Evolutionary conservation across 2,113 vertebrate genomes (phyloP).

Genomic region (Lagopus leucura): DNA sequence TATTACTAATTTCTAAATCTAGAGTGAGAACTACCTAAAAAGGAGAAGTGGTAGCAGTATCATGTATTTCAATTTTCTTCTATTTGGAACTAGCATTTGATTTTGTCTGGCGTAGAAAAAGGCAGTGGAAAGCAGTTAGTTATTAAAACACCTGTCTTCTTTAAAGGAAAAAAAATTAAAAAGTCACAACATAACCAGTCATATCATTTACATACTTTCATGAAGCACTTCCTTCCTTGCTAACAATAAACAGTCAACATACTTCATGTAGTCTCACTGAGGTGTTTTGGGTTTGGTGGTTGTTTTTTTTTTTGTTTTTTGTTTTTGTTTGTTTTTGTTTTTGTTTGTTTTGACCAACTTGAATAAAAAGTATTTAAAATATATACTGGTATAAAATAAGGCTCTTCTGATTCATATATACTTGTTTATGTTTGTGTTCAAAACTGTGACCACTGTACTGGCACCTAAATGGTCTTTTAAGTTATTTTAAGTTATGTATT

Average conservation of each 20-base stretch:
- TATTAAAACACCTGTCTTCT: neutral
- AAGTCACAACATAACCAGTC: neutral
- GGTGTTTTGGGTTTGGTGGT: no score
- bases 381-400: neutral
- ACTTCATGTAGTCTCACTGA: neutral
- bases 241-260: neutral
- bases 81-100: neutral
- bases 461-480: neutral
- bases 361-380: neutral
- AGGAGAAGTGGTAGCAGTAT: neutral
- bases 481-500: neutral
- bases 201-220: neutral
- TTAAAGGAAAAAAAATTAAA: neutral
- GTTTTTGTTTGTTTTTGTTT: no score
- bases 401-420: neutral
- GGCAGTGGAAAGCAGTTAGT: neutral
- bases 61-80: neutral
- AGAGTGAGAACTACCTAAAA: neutral
- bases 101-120: neutral
- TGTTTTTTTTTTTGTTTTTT: no score
- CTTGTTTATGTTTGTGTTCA: neutral
- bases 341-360: neutral
- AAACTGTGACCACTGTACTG: neutral
- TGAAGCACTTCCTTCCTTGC: no score
- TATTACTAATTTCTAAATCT: neutral